phyloP scores from a whole-genome alignment of 1,140 invertebrate species.

The Littorina saxatilis region DNA sequence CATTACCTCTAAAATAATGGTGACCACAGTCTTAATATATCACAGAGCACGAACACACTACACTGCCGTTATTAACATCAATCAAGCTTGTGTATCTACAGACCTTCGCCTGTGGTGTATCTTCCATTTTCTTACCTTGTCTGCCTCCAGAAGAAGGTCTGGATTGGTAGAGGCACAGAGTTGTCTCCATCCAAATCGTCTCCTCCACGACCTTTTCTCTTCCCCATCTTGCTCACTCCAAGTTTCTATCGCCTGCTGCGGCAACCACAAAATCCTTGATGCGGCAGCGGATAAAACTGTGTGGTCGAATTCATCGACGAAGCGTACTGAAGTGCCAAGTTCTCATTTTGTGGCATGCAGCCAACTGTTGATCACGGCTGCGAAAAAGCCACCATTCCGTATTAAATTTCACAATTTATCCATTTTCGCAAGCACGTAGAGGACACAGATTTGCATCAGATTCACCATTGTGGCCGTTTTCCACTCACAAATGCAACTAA shows the following conservation, averaged over 20 bases:
- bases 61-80: no score
- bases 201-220: constrained; percentile 64
- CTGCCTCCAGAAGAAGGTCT: constrained; percentile 98
- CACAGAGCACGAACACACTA: no score
- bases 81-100: no score
- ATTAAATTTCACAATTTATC: no score
- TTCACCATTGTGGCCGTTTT: not conserved
- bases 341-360: not conserved
- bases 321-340: not conserved
- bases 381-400: not conserved
- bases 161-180: constrained; percentile 95
- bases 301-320: no score
- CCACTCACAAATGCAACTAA: not conserved
- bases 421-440: no score
- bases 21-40: no score
- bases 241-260: not conserved
- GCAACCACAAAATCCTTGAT: no score
- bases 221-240: constrained; percentile 55
- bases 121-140: constrained; percentile 89
- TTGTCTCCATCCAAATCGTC: constrained; percentile 77
- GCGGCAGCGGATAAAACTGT: not conserved
- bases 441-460: not conserved
- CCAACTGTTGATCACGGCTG: constrained; percentile 4
- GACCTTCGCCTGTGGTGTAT: no score
- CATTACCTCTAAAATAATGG: no score